Conservation (phyloP, 2,797 vertebrate species). For the Apodemus agrarius region DNA sequence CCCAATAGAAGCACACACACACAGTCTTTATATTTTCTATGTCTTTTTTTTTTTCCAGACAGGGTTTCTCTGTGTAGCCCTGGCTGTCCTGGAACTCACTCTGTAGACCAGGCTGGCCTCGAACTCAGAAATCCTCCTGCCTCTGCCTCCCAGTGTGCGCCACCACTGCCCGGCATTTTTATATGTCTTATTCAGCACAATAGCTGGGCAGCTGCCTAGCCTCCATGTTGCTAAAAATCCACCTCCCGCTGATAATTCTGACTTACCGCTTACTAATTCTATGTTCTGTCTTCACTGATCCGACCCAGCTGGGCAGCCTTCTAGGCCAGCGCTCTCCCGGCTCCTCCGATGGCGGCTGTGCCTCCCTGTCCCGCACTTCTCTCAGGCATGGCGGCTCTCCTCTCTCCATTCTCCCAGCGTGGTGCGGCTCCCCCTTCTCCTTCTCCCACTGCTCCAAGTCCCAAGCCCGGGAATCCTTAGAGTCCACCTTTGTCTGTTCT, state of each 20-base stretch:
- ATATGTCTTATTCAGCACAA: neutral
- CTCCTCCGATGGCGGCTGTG: neutral
- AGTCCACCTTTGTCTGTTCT: neutral
- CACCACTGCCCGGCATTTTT: too few relatives aligned
- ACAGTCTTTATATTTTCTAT: too few relatives aligned
- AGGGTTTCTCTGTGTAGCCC: too few relatives aligned
- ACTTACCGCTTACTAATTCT: neutral
- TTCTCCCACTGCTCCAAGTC: neutral
- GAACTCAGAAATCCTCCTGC: too few relatives aligned
- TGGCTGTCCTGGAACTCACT: too few relatives aligned
- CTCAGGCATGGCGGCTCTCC: neutral
- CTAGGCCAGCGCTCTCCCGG: neutral
- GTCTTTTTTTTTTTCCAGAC: neutral
- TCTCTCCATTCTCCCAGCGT: neutral
- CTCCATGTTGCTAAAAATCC: neutral
- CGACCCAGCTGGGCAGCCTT: neutral
- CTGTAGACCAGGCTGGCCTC: too few relatives aligned
- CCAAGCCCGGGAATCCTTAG: neutral
- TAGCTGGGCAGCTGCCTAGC: neutral
- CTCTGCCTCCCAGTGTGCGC: too few relatives aligned
- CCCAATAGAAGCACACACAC: neutral
- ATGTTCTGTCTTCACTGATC: neutral
- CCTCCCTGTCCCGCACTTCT: neutral
- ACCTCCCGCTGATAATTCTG: neutral
- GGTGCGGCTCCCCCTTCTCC: too few relatives aligned